Percentiles rank a stretch among this genome's conserved stretches.
Evolutionary conservation across 2,113 vertebrate genomes (phyloP).

Genomic region (Hirundichthys speculiger): DNA sequence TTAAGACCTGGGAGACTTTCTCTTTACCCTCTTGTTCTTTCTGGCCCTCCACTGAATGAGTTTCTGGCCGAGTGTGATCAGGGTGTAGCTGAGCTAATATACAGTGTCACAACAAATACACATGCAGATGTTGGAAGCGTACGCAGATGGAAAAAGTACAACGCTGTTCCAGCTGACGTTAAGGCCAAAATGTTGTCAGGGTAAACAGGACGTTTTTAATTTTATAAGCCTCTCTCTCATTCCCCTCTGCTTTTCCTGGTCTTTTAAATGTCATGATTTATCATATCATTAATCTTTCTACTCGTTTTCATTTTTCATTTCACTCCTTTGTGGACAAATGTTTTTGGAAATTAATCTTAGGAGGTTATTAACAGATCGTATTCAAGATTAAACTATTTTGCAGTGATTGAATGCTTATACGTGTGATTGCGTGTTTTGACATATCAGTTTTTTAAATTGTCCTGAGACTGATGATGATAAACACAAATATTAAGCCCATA

Average conservation of each 20-base stretch:
- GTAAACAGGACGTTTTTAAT: constrained; percentile 52
- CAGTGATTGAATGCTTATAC: constrained; percentile 9
- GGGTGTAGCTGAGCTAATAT: constrained; percentile 34
- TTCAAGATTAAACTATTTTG: constrained; percentile 63
- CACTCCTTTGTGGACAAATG: constrained; percentile 50
- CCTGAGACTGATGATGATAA: no score
- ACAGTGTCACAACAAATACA: constrained; percentile 43
- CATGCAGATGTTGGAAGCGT: constrained; percentile 36
- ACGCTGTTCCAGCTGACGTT: constrained; percentile 49
- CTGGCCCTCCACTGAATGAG: constrained; percentile 1
- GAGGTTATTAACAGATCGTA: constrained; percentile 67
- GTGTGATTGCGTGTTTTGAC: not conserved
- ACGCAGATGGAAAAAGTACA: constrained; percentile 55
- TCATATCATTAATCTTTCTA: constrained; percentile 38
- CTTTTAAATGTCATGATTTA: constrained; percentile 19
- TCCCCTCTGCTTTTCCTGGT: constrained; percentile 11
- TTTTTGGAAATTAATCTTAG: constrained; percentile 42
- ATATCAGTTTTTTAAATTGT: not conserved
- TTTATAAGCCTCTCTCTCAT: constrained; percentile 25
- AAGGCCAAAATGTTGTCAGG: constrained; percentile 46
- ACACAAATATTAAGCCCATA: no score
- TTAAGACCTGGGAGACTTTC: constrained; percentile 50
- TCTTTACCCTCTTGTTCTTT: constrained; percentile 18
- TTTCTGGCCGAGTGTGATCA: constrained; percentile 29
- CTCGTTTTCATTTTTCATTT: constrained; percentile 19